Evolutionary conservation across 1,140 invertebrate species (phyloP), one percentile per base, ranked within the genome.

Genomic region (Papilio dardanus): DNA sequence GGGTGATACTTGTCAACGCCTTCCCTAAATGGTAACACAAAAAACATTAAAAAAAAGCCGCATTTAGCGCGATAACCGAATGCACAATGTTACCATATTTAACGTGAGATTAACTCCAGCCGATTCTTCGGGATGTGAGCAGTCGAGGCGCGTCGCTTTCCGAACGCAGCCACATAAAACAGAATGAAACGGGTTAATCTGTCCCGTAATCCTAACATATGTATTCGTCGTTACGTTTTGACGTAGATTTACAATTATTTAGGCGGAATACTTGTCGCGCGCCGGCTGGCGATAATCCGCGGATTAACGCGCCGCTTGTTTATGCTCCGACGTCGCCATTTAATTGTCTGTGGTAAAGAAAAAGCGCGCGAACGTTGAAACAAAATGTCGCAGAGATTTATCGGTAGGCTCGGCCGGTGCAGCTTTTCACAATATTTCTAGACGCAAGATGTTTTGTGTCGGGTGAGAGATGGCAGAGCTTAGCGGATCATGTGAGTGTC

Each of bases 231-330:
- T 88, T 88, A 80, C 79, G 85, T 92, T 92, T 91, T 90, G 91
- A 92, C 91, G 78, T 87, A 90, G 91, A 92, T 92, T 92, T 92
- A 92, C 90, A 92, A 92, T 91, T 92, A 92, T 92, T 92, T 91
- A 91, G 86, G 79, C 86, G 88, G 87, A 88, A 85, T 77, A 65
- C 81, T 71, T 74, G 83, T 74, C 74, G 79, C 79, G 80, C 83
- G 77, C 85, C 83, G 86, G 81, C 81, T 87, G 89, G 82, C 76
- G 71, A 79, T 92, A 89, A 91, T 83, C 88, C 83, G 79, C 78
- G 83, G 91, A 88, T 91, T 87, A 92, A 76, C 86, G 74, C 71
- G 16, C 42, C 80, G 71, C 83, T 85, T 91, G 89, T 92, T 91
- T 92, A 90, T 90, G 82, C 82, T 84, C 77, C 67, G 77, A 79